Percentiles rank a stretch among this genome's conserved stretches.
These are phyloP conservation scores for Pararge aegeria DNA, from an alignment of 1,140 invertebrate genomes.

Conservation along the genomic window DNA sequence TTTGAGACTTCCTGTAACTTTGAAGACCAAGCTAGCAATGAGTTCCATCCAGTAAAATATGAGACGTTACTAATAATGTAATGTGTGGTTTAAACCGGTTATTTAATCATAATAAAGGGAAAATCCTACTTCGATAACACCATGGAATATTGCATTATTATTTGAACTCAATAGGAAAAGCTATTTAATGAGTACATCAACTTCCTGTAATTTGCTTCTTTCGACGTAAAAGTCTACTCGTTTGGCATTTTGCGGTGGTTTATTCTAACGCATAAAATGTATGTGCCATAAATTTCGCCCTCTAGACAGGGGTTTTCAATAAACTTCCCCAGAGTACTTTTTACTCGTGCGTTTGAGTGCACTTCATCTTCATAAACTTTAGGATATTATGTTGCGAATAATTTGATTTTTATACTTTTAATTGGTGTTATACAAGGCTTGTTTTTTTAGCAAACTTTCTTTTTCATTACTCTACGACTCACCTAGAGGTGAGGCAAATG, in stretches of 20 bases:
- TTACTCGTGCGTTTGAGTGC: constrained; percentile 15
- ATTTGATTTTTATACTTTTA: background rate
- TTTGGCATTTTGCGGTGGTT: constrained; percentile 2
- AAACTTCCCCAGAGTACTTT: constrained; percentile 26
- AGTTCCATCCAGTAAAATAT: background rate
- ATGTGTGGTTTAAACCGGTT: background rate
- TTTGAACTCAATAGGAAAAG: too few relatives aligned
- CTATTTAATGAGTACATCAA: too few relatives aligned
- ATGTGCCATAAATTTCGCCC: constrained; percentile 17
- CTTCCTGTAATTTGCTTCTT: background rate
- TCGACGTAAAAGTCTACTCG: background rate
- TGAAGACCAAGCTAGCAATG: background rate
- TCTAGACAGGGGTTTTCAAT: constrained; percentile 27
- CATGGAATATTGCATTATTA: background rate
- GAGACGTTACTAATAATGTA: too few relatives aligned
- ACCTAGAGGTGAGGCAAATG: too few relatives aligned
- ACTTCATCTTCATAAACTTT: constrained; percentile 17
- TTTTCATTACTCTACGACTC: too few relatives aligned
- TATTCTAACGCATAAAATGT: constrained; percentile 14
- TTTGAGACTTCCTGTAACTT: background rate
- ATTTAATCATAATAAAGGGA: background rate
- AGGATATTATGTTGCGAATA: background rate
- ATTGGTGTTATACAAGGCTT: background rate
- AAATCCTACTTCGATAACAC: background rate
- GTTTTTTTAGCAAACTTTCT: too few relatives aligned